Evolutionary conservation across 2,888 invertebrate species (phyloP).

Genomic region (Drosophila macrothrix): DNA sequence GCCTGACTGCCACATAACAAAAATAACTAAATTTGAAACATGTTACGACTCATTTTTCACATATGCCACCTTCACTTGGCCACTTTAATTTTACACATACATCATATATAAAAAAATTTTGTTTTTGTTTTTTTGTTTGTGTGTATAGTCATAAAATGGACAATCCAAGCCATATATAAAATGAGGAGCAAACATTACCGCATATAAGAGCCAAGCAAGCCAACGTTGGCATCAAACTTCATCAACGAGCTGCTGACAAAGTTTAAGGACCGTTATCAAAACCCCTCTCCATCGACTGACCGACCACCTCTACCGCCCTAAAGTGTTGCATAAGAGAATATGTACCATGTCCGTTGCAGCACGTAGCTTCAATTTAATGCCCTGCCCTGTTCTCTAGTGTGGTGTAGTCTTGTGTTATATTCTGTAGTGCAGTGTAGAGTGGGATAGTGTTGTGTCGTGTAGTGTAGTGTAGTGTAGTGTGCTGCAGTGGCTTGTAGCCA

Average conservation of each 20-base stretch:
- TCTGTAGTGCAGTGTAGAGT: conserved; percentile 28
- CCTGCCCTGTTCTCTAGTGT: conserved; percentile 24
- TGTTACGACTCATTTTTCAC: conserved; percentile 48
- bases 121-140: neutral
- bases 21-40: conserved; percentile 50
- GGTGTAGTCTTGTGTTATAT: conserved; percentile 23
- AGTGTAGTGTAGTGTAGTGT: conserved; percentile 22
- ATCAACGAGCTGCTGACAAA: conserved; percentile 76
- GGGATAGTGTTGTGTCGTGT: conserved; percentile 26
- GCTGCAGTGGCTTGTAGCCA: conserved; percentile 49
- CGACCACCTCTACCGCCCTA: neutral
- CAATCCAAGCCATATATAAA: conserved; percentile 44
- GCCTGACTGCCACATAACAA: conserved; percentile 50
- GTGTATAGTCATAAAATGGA: conserved; percentile 51
- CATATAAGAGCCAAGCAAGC: conserved; percentile 57
- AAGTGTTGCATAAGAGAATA: conserved; percentile 36
- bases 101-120: neutral
- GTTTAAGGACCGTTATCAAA: conserved; percentile 55
- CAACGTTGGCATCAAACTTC: conserved; percentile 72
- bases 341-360: conserved; percentile 52
- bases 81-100: conserved; percentile 55
- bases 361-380: conserved; percentile 64
- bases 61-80: conserved; percentile 63
- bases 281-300: neutral
- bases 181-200: conserved; percentile 54